Evolutionary conservation across 2,888 invertebrate genomes (phyloP).

Genomic region (Acleris laterana): DNA sequence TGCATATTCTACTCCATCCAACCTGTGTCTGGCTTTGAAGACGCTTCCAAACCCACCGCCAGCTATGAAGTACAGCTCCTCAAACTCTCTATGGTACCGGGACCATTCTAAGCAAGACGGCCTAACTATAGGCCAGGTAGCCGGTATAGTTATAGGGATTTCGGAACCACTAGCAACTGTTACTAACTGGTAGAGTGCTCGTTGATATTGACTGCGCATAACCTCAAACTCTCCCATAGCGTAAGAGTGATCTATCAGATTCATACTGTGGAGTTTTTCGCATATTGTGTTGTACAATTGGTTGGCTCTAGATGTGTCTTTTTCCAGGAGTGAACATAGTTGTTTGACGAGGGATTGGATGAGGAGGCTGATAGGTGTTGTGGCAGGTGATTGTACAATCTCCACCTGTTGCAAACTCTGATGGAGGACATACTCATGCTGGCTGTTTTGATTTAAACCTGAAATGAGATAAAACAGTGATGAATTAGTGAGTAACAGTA

Average conservation of each 20-base stretch:
- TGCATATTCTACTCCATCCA: conserved; percentile 91
- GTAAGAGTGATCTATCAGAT: conserved; percentile 88
- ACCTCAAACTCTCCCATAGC: conserved; percentile 88
- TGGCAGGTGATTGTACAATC: conserved; percentile 66
- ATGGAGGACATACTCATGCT: conserved; percentile 64
- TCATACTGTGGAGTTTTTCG: conserved; percentile 87
- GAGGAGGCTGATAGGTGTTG: conserved; percentile 87
- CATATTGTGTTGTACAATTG: conserved; percentile 88
- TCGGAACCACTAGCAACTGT: conserved; percentile 84
- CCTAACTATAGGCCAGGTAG: conserved; percentile 79
- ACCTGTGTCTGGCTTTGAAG: conserved; percentile 88
- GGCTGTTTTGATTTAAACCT: conserved; percentile 64
- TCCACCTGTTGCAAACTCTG: conserved; percentile 71
- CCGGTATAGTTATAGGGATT: conserved; percentile 75
- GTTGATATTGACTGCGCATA: conserved; percentile 87
- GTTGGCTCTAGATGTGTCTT: conserved; percentile 83
- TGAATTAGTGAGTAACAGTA: conserved; percentile 2
- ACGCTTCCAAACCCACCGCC: conserved; percentile 91
- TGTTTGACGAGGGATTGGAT: conserved; percentile 89
- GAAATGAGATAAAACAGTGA: conserved; percentile 42
- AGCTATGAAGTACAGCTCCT: conserved; percentile 88
- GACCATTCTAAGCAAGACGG: conserved; percentile 85
- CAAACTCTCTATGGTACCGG: conserved; percentile 88
- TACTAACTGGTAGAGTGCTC: conserved; percentile 86
- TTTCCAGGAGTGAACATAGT: conserved; percentile 86